Evolutionary conservation across 2,113 vertebrate genomes (phyloP), one percentile per base, ranked within the genome.

Genomic region (Rutilus rutilus): DNA sequence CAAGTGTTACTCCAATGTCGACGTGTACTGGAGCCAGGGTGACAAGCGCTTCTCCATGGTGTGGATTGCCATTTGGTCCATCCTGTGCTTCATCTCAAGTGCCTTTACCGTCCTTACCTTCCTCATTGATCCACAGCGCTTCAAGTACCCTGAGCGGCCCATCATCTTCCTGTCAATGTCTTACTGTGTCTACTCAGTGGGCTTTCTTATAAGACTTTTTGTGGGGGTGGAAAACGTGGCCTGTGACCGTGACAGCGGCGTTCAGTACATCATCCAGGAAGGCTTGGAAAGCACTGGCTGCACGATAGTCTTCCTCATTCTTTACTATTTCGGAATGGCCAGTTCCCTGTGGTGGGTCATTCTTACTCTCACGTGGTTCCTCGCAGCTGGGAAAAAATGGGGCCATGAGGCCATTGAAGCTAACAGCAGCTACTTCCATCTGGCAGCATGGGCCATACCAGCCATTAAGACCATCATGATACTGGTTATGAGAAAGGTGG

Each of bases 131-230:
- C 98, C 98, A 0, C 96, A 96, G 87, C 96, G 98, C 25, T 99
- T 99, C 94, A 95, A 96, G 89, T 99, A 99, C 94, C 98, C 98
- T 0, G 98, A 99, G 94, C 95, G 98, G 88, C 98, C 98, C 82
- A 99, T 99, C 89, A 97, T 99, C 93, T 99, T 99, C 93, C 96
- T 99, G 1, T 98, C 98, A 2, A 97, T 99, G 97, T 99, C 98
- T 91, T 99, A 99, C 96, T 98, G 97, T 6, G 97, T 98, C 85
- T 99, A 99, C 92, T 99, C 98, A 0, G 93, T 97, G 92, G 98
- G 98, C 25, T 99, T 97, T 95, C 97, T 99, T 82, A 94, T 97
- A 89, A 96, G 98, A 82, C 97, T 99, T 15, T 98, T 98, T 69
- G 97, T 97, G 0, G 98, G 98, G 0, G 96, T 97, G 0, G 97